Base-by-base conservation (phyloP, 2,797 vertebrate genomes). In the Tarsius wallacei region DNA sequence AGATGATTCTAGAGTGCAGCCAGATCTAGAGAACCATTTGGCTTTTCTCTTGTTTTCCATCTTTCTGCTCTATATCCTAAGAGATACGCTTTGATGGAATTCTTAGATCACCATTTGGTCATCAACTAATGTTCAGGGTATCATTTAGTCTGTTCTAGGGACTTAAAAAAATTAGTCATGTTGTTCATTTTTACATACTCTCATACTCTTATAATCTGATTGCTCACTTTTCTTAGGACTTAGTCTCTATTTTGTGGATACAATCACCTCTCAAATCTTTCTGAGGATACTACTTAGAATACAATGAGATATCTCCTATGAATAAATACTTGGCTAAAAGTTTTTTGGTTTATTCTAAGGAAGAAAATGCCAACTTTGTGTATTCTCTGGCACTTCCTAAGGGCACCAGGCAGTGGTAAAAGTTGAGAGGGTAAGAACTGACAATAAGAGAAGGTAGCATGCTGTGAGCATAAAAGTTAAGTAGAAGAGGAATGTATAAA, bases 51-150 rank as follows among this genome's bases (percentile, higher is more conserved):
- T 31, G 5, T 13, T 83, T 78, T 55, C 55, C 22, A 49, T 26
- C 63, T 26, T 59, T 68, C 14, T 36, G 42, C 22, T 84, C 33
- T 95, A 21, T 68, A 82, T 55, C 42, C 31, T 78, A 59, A 74
- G 22, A 88, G 59, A 42, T 42, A 87, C 53, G 61, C 63, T 70
- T 82, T 83, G 33, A 77, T 7, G 24, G 47, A 87, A 70, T 74
- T 85, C 74, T 71, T 80, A 93, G 15, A 84, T 90, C 55, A 70
- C 26, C 51, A 76, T 81, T 88, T 96, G 77, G 73, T 87, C 47
- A 81, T 71, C 73, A 91, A 21, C 64, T 93, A 42, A 80, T 51
- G 70, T 71, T 63, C 71, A 96, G 16, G 61, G 59, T 61, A 86
- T 74, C 36, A 57, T 64, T 78, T 90, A 80, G 53, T 90, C 22